Base-by-base conservation (phyloP, 2,113 vertebrate species). In the Eretmochelys imbricata region DNA sequence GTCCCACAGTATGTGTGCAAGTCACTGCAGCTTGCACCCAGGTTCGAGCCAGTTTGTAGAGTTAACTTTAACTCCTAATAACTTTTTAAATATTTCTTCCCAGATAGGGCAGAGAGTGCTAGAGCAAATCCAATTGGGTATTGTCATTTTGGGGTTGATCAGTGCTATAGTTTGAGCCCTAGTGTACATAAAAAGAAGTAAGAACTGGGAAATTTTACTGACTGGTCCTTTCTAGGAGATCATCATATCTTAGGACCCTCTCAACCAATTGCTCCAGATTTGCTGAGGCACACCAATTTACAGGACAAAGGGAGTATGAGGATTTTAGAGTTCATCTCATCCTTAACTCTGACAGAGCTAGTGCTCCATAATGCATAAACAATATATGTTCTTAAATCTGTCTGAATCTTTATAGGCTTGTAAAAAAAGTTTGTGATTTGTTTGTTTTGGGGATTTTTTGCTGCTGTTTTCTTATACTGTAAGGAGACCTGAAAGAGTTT, bases 301-400 rank as follows among this genome's bases (percentile, higher is more conserved):
- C 38, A 10, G 65, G 10, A 48, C 57, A 19, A 46, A 84, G 72
- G 50, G 69, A 31, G 42, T 22, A 55, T 80, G 76, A 94, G 20
- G 88, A 89, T 82, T 93, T 87, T 89, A 48, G 27, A 83, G 53
- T 1, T 2, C 1, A 31, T 85, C 50, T 93, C 80, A 80, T 49
- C 35, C 38, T 5, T 92, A 57, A 65, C 82, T 7, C 62, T 80
- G 53, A 50, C 51, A 59, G 94, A 94, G 13, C 4, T 6, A 4
- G 85, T 95, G 89, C 91, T 86, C 20, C 13, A 10, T 75, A 8
- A 62, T 90, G 51, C 62, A 86, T 87, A 80, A 95, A 88, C 59
- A 92, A 95, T 10, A 0, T 25, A 54, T 82, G 87, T 93, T 5
- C 24, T 55, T 17, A 29, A 3, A 1, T 0, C 85, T 83, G 48